Base-by-base conservation (phyloP, 2,113 vertebrate species). In the Eidolon helvum region DNA sequence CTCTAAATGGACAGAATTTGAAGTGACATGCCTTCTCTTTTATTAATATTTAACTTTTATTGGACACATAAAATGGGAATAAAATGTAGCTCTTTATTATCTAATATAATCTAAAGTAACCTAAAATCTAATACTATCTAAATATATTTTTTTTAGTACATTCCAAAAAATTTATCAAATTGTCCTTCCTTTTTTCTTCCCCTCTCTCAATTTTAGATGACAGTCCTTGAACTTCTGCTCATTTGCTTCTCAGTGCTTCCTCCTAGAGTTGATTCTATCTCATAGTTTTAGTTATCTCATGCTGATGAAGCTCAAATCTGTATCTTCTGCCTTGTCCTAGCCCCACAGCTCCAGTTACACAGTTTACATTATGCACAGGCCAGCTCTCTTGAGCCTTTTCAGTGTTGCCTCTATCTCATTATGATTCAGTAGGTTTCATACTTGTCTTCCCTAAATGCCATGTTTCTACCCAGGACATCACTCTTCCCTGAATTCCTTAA, bases 1-100 rank as follows among this genome's bases (percentile, higher is more conserved):
- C 75, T 85, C 59, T 43, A 79, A 84, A 74, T 65, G 50, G 69
- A 19, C 14, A 91, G 40, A 95, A 80, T 40, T 40, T 88, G 80
- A 79, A 80, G 30, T 33, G 6, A 4, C 5, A 0, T 66, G 4
- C 18, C n/a, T 93, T 59, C 15, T 57, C 63, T 43, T 55, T 61
- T 92, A 21, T 33, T 94, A 68, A 72, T 48, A 48, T 19, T 63
- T 88, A 63, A 65, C 19, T 22, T 85, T 82, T 89, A 50, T 10
- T 87, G 35, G 48, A 59, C 45, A 40, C 11, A 91, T 30, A 74
- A 69, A 90, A 69, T 24, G 26, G 30, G 22, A 89, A 40, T 57
- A 71, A 50, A 94, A 89, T 43, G 28, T 2, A 40, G 26, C 59
- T 19, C 35, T 95, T 82, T 94, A 57, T 65, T 84, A 24, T 43